Evolutionary conservation across 23 tunicate species (phyloP).

Genomic region (Ascidia mentula): DNA sequence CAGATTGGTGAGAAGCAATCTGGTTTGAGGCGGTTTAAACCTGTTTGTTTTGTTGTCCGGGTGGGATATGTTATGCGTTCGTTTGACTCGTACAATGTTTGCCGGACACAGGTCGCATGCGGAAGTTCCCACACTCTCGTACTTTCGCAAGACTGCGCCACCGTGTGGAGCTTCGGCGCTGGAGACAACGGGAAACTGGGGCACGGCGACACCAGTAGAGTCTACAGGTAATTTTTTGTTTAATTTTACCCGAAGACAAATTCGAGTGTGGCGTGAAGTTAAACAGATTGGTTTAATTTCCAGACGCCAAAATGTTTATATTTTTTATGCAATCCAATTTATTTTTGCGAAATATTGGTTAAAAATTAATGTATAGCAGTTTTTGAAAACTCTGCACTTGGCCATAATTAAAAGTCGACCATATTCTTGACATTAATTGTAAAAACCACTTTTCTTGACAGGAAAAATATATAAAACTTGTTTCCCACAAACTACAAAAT

Average conservation of each 20-base stretch:
- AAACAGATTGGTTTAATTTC: background rate
- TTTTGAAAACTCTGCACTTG: no score
- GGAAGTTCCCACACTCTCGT: conserved; percentile 98
- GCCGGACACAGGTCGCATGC: conserved; percentile 71
- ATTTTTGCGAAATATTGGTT: no score
- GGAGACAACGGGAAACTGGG: conserved; percentile 99
- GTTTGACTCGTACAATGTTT: background rate
- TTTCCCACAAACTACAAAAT: background rate
- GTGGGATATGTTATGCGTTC: background rate
- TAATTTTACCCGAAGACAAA: background rate
- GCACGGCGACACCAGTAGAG: conserved; percentile 95
- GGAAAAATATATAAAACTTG: background rate
- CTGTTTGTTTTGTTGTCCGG: background rate
- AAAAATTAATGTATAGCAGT: no score
- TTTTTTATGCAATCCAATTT: no score
- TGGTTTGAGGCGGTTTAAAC: background rate
- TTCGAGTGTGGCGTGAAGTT: background rate
- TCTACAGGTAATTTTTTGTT: conserved; percentile 58
- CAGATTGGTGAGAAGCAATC: conserved; percentile 55
- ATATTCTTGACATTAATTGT: no score
- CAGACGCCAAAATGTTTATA: no score
- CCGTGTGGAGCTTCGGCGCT: conserved; percentile 98
- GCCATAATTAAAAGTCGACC: no score
- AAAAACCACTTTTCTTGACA: no score
- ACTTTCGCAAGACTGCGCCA: conserved; percentile 81